Percentiles rank a stretch among this genome's conserved stretches.
Conservation (phyloP, 2,888 invertebrate species). For the Pristionchus entomophagus region DNA sequence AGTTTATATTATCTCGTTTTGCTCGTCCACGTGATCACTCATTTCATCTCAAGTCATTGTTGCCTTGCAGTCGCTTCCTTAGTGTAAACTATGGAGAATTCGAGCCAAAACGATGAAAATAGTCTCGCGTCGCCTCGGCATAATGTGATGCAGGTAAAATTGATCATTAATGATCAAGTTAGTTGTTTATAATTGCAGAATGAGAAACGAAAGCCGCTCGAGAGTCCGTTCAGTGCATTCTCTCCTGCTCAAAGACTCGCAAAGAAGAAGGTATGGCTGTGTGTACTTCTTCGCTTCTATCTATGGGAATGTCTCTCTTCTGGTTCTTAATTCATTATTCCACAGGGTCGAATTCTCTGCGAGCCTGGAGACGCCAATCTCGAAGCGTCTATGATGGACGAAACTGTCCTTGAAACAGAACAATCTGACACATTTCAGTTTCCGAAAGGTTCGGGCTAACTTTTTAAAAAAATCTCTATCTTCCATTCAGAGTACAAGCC, state of each 20-base stretch:
- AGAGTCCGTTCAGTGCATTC: slow-evolving; percentile 29
- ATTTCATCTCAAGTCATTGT: not conserved
- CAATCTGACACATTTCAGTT: not conserved
- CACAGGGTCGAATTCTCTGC: slow-evolving; percentile 1
- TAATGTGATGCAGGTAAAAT: not conserved
- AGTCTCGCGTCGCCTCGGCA: not conserved
- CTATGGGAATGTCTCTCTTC: too few relatives aligned
- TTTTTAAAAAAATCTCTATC: not conserved
- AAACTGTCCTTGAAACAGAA: not conserved
- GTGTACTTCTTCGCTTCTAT: not conserved
- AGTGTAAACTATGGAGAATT: not conserved
- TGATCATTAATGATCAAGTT: not conserved
- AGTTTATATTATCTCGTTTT: not conserved
- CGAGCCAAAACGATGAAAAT: not conserved
- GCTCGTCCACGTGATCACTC: not conserved
- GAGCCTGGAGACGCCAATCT: slow-evolving; percentile 21
- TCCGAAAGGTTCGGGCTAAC: not conserved
- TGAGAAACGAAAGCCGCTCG: slow-evolving; percentile 3
- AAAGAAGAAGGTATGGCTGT: not conserved
- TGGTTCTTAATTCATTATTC: too few relatives aligned
- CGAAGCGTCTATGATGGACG: slow-evolving; percentile 12
- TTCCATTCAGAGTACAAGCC: not conserved
- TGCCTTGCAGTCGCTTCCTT: not conserved
- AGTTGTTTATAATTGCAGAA: not conserved
- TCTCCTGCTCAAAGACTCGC: slow-evolving; percentile 24